Evolutionary conservation across 2,888 invertebrate species (phyloP), one percentile per base, ranked within the genome.

Genomic region (Imbricaverruca yamaguchii): DNA sequence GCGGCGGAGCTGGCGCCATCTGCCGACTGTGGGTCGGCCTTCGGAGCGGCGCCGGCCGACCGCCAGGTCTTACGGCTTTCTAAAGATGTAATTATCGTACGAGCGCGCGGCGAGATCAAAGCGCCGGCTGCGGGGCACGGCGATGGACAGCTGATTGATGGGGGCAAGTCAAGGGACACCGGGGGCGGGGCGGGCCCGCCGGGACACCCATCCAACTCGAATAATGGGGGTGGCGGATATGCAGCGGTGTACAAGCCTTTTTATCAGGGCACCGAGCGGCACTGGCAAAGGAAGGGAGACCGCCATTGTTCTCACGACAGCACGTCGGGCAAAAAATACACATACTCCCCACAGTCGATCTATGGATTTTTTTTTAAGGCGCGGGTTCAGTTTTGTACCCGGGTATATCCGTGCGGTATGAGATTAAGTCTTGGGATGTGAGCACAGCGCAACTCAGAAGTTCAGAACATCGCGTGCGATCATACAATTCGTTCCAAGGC

Each of bases 81-180:
- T 74, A 74, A 74, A 74, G 74, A 74, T 74, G 74, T 74, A 74
- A 74, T 74, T 74, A 74, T 74, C 74, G 74, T 74, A 25, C 53
- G 74, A 11, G 74, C 39, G 74, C 13, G 53, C 74, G 74, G 74
- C 74, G 53, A 74, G 74, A 74, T 74, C 74, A 74, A 74, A 74
- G 74, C 39, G 53, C 18, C 39, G 53, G 74, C 74, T 21, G 74
- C 53, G 53, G 74, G 74, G 53, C 74, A 74, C 74, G 74, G 74
- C 74, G 74, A 74, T 74, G 74, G 74, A 74, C 74, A 74, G 18
- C 74, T 74, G 74, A 74, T 74, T 39, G 74, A 74, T 74, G 74
- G 74, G 74, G 53, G 74, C 74, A 74, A 53, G 53, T 53, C 74
- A 74, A 74, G 53, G 53, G 74, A 74, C 74, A 74, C 74, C 15